Evolutionary conservation across 2,797 vertebrate genomes (phyloP).

Genomic region (Gila robusta): DNA sequence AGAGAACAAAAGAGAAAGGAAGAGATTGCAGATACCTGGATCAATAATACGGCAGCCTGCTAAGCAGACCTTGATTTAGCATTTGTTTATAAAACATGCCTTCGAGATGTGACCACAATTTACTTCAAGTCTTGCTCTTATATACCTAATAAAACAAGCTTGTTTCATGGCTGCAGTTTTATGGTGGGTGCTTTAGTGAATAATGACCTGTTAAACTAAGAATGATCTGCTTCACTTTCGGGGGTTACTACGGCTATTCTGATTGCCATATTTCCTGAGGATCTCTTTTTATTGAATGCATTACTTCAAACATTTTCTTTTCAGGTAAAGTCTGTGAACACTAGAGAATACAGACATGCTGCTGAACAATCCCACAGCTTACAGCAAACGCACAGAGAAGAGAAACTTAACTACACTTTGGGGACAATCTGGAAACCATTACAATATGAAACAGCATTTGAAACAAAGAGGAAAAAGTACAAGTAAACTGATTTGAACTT

Average conservation of each 20-base stretch:
- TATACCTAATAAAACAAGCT: constrained; percentile 33
- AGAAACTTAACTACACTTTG: constrained; percentile 40
- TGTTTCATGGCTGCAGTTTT: constrained; percentile 37
- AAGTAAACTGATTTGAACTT: constrained; percentile 32
- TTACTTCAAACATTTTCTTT: constrained; percentile 45
- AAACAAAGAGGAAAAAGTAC: constrained; percentile 23
- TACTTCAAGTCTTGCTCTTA: not conserved
- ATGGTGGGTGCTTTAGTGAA: constrained; percentile 27
- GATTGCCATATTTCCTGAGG: constrained; percentile 2
- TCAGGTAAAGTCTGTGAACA: constrained; percentile 13
- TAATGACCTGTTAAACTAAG: constrained; percentile 29
- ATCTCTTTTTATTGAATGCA: constrained; percentile 42
- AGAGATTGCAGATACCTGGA: not conserved
- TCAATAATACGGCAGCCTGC: constrained; percentile 33
- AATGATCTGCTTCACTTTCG: constrained; percentile 22
- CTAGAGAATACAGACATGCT: constrained; percentile 7
- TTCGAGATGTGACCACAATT: not conserved
- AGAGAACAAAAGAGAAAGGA: not conserved
- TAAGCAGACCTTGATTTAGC: constrained; percentile 1
- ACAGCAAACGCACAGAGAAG: constrained; percentile 42
- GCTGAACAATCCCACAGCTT: constrained; percentile 29
- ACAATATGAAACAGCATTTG: constrained; percentile 45
- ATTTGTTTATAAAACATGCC: constrained; percentile 19
- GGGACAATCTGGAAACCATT: constrained; percentile 62
- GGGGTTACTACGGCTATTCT: constrained; percentile 5